Evolutionary conservation across 2,113 vertebrate genomes (phyloP), one percentile per base, ranked within the genome.

Genomic region (Chascanopsetta lugubris): DNA sequence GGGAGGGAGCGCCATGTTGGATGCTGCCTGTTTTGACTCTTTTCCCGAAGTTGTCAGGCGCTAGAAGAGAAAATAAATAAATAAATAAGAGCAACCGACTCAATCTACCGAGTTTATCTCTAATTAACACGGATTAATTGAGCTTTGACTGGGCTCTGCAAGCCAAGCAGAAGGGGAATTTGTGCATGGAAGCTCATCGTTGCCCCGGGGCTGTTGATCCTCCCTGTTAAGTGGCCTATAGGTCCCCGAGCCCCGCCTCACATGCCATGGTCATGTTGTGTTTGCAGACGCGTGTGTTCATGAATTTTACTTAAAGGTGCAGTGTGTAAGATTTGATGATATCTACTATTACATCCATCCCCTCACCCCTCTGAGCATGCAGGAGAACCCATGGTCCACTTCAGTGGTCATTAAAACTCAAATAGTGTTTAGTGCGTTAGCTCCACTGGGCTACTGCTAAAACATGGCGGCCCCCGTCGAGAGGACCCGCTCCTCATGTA

Each of bases 101-200:
- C 56, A 80, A 86, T 87, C 73, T 65, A 69, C 32, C 56, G 61
- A 77, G 75, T 89, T 89, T 86, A 90, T 88, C 84, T 68, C 82
- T 90, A 87, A 91, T 92, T 91, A 92, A 85, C 72, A 74, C 51
- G n/a, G 69, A 85, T 89, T 88, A 86, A 78, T 88, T 92, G 80
- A 77, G 82, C 68, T 79, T 81, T 81, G 80, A 80, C 66, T 83
- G 73, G 11, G 26, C 77, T 66, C 67, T 45, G 66, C 72, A 84
- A 83, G 59, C 69, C 78, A 78, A 77, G 80, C 80, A 75, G 75
- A 87, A 79, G 79, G 59, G 66, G 65, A 77, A 81, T 84, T 72
- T 86, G 75, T 80, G 75, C 82, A 78, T 40, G 36, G 61, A 66
- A 61, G 69, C 70, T 61, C 61, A n/a, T 83, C 69, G 72, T 79